phyloP scores from a whole-genome alignment of 2,113 vertebrate genomes.

The Vicugna pacos region DNA sequence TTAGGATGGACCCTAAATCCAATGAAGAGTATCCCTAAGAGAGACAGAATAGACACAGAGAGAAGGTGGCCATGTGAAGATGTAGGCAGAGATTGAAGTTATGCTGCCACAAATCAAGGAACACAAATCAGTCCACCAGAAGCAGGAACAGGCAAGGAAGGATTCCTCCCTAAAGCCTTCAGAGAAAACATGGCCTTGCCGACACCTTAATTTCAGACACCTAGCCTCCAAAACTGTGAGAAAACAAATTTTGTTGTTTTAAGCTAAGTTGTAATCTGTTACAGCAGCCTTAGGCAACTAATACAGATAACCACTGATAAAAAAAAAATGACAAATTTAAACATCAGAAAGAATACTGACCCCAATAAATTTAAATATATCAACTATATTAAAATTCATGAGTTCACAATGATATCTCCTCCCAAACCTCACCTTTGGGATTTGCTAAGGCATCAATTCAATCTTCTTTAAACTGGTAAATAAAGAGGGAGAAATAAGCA shows the following conservation, averaged over 20 bases:
- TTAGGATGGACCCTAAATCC: not conserved
- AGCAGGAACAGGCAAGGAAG: not conserved
- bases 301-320: not conserved
- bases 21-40: not conserved
- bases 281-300: not conserved
- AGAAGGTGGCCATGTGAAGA: not conserved
- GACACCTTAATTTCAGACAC: not conserved
- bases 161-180: not conserved
- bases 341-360: conserved; percentile 1
- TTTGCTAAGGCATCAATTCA: not conserved
- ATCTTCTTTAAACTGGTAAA: conserved; percentile 5
- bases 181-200: not conserved
- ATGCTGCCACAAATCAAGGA: not conserved
- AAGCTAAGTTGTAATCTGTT: not conserved
- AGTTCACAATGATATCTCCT: not conserved
- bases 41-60: not conserved
- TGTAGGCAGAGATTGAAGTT: not conserved
- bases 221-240: not conserved
- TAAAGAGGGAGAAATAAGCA: not conserved
- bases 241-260: not conserved
- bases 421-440: not conserved
- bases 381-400: not conserved
- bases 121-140: not conserved
- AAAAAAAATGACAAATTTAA: not conserved
- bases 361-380: not conserved